These are phyloP conservation scores for Panorpa germanica DNA, from an alignment of 2,888 invertebrate genomes.

Conservation along the genomic window DNA sequence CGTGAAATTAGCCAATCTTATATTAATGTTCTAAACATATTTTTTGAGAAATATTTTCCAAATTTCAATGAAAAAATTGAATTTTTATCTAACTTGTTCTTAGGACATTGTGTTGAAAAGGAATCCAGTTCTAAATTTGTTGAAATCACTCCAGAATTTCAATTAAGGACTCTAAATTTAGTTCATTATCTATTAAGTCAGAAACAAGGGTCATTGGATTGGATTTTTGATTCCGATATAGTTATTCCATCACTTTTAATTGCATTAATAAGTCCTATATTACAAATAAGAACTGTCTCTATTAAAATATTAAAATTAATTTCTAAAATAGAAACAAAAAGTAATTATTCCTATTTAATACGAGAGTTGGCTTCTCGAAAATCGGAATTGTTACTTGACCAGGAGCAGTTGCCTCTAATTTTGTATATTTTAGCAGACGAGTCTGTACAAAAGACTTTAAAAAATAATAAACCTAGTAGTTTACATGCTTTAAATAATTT, in stretches of 20 bases:
- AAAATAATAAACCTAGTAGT: constrained; percentile 11
- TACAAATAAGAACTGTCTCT: constrained; percentile 32
- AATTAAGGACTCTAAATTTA: constrained; percentile 32
- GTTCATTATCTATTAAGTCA: constrained; percentile 18
- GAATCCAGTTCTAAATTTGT: constrained; percentile 11
- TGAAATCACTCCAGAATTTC: constrained; percentile 26
- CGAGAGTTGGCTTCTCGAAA: constrained; percentile 28
- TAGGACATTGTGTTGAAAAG: constrained; percentile 23
- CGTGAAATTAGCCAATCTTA: constrained; percentile 24
- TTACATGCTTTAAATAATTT: constrained; percentile 18
- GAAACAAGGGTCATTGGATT: constrained; percentile 18
- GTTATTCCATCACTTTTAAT: constrained; percentile 32
- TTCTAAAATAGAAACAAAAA: constrained; percentile 19
- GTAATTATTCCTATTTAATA: constrained; percentile 24
- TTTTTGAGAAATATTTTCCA: constrained; percentile 27
- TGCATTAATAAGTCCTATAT: constrained; percentile 33
- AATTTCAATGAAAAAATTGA: constrained; percentile 28
- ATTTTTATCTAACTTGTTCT: constrained; percentile 35
- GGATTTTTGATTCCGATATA: constrained; percentile 26
- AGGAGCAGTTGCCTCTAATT: constrained; percentile 41
- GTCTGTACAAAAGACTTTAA: constrained; percentile 21
- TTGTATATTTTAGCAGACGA: constrained; percentile 39
- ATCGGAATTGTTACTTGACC: constrained; percentile 43
- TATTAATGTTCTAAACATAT: constrained; percentile 23
- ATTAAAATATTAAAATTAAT: constrained; percentile 30